Evolutionary conservation across 2,797 vertebrate species (phyloP).

Genomic region (Melanotaenia trifasciata): DNA sequence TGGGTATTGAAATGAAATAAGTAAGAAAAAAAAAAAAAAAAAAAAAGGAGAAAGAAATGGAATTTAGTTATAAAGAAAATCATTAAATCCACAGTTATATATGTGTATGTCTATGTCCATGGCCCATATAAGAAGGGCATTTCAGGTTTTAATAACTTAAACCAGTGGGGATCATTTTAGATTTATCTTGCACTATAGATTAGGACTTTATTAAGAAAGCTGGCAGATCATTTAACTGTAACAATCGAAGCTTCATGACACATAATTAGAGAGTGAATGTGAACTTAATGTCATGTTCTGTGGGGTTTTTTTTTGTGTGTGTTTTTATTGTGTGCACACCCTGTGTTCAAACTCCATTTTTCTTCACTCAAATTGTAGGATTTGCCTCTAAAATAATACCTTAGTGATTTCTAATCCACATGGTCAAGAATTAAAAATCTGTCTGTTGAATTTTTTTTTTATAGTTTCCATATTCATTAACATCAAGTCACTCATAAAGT

Average conservation of each 20-base stretch:
- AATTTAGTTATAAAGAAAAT: neutral
- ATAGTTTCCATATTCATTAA: neutral
- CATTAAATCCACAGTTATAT: neutral
- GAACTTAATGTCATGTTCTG: too few species aligned
- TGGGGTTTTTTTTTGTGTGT: too few species aligned
- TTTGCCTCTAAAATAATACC: neutral
- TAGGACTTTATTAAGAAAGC: neutral
- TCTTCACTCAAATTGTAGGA: neutral
- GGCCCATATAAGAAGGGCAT: neutral
- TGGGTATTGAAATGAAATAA: neutral
- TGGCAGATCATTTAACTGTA: neutral
- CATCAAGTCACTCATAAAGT: neutral
- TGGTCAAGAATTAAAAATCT: neutral
- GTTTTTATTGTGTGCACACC: neutral
- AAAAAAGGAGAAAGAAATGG: neutral
- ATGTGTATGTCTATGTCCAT: too few species aligned
- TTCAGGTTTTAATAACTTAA: neutral
- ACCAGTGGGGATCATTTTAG: neutral
- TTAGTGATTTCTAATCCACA: neutral
- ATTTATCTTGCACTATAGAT: neutral
- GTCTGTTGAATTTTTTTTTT: neutral
- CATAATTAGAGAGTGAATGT: neutral
- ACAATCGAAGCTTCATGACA: neutral
- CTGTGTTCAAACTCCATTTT: neutral
- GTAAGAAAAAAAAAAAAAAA: neutral